These are phyloP conservation scores for Coilia nasus DNA, from an alignment of 2,797 vertebrate genomes.

Conservation along the genomic window DNA sequence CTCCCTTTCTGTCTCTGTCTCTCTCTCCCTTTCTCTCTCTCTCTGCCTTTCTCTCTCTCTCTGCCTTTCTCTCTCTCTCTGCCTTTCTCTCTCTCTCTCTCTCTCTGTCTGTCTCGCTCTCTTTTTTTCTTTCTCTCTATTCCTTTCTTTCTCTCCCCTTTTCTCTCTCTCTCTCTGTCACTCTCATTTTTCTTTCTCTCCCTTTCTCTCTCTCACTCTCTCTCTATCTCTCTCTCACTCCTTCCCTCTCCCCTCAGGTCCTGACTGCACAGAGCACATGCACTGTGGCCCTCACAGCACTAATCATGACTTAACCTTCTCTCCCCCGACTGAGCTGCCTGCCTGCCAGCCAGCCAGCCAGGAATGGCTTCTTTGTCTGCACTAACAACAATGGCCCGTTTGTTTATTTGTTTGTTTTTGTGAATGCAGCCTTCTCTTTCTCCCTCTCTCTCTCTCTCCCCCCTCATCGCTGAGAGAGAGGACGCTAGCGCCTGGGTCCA, in stretches of 20 bases:
- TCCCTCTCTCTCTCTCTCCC: conserved; percentile 22
- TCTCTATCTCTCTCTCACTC: neutral
- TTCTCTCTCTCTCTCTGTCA: conserved; percentile 30
- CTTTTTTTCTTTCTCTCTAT: conserved; percentile 18
- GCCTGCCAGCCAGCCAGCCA: conserved; percentile 24
- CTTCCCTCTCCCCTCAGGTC: neutral
- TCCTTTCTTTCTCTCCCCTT: neutral
- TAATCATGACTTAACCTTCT: conserved; percentile 52
- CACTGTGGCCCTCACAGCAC: conserved; percentile 28
- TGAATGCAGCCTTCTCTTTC: conserved; percentile 67
- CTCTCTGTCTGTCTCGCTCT: conserved; percentile 27
- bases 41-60: conserved; percentile 24
- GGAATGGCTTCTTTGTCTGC: conserved; percentile 58
- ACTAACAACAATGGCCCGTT: conserved; percentile 65
- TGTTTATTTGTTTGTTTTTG: conserved; percentile 48
- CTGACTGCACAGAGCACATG: conserved; percentile 9
- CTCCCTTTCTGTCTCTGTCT: neutral
- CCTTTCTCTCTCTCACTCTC: conserved; percentile 32
- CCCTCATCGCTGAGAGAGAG: conserved; percentile 56
- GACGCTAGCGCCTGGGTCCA: conserved; percentile 61
- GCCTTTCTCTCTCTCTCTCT: conserved; percentile 33
- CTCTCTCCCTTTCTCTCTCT: conserved; percentile 36
- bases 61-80: neutral
- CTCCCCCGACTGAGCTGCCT: conserved; percentile 33
- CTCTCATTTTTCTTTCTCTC: neutral